A percentile compares a stretch with the other conserved stretches of the same genome.
phyloP scores from a whole-genome alignment of 37 sponge, comb jelly and placozoan species.

The Hexactinellida sp. region DNA sequence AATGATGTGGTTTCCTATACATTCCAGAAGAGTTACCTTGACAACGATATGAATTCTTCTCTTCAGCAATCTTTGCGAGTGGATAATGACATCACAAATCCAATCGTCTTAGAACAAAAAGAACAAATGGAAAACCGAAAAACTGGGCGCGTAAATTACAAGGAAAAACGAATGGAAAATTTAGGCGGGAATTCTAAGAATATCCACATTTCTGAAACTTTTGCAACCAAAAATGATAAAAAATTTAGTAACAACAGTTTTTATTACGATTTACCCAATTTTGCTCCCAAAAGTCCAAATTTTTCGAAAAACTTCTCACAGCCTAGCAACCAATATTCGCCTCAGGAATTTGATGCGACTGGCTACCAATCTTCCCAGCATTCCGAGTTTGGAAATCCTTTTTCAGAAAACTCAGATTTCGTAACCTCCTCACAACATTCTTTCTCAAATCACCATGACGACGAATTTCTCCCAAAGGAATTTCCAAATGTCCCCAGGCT shows the following conservation, averaged over 20 bases:
- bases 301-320: not conserved
- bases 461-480: constrained; percentile 4
- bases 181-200: not conserved
- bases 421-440: not conserved
- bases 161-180: not conserved
- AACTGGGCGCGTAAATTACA: not conserved
- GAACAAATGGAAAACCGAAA: not conserved
- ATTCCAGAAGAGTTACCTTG: not conserved
- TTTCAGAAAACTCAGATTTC: not conserved
- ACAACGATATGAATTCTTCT: constrained; percentile 5
- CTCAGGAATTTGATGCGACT: not conserved
- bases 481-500: not conserved
- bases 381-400: constrained; percentile 5
- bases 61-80: not conserved
- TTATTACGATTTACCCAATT: not conserved
- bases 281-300: not conserved
- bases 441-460: not conserved
- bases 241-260: not conserved
- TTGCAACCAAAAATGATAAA: not conserved
- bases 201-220: not conserved
- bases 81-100: not conserved
- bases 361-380: not conserved
- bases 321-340: not conserved
- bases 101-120: not conserved
- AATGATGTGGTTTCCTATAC: not conserved